Evolutionary conservation across 2,888 invertebrate species (phyloP), one percentile per base, ranked within the genome.

Genomic region (Philhelius pedissequus): DNA sequence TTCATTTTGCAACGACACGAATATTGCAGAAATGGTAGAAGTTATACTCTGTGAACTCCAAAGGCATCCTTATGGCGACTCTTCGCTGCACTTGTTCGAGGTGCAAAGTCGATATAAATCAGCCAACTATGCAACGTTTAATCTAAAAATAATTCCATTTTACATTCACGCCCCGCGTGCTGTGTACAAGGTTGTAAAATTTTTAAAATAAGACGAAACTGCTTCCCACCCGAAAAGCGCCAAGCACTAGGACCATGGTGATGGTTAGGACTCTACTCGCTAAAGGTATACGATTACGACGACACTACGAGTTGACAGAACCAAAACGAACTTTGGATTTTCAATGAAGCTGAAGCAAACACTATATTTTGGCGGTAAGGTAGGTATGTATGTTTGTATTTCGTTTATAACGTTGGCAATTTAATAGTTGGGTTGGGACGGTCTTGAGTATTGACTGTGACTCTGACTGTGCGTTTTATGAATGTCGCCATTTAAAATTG

Each of bases 141-240:
- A 64, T 64, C 64, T 64, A 64, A 64, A 64, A 48, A 64, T 64
- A 64, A 48, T 48, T 30, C 20, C 64, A 32, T 64, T 45, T 48
- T 32, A 20, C 32, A 32, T 48, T 48, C 27, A 64, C 48, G 45
- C 22, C 20, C 48, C 22, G 9, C 30, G 62, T 45, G 27, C 18
- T 48, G 48, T 62, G 62, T 27, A 62, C 5, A 32, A 9, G 32
- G 48, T 48, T 64, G 64, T 45, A 48, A 64, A 48, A 64, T 64
- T 64, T 48, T 45, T 64, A 64, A 64, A 64, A 64, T 48, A 64
- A 64, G 64, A 48, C 64, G 20, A 64, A 64, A 64, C 22, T 48
- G 32, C 22, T 64, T 48, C 11, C 18, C 22, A 27, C 9, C 52
- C 30, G 32, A 35, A 56, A 7, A 4, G 13, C 32, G 11, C 0